A percentile compares a stretch with the other conserved stretches of the same genome.
These are phyloP conservation scores for Eulemur coronatus DNA, from an alignment of 2,797 vertebrate genomes.

Conservation along the genomic window DNA sequence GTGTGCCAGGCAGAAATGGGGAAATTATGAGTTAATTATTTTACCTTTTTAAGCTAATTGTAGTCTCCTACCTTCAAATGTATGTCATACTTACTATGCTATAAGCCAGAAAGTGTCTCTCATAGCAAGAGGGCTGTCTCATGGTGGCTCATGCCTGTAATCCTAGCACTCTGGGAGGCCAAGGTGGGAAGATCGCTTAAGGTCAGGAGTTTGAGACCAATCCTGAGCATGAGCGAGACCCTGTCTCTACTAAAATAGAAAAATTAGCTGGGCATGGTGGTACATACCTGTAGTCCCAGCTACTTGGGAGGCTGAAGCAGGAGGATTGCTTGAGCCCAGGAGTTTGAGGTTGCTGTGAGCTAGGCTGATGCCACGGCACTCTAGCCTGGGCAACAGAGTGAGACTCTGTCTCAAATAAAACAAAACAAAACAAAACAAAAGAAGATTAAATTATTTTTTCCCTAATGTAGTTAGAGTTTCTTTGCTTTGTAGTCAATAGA, in stretches of 20 bases:
- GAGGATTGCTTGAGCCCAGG: no score
- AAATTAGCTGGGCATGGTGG: no score
- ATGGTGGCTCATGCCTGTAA: no score
- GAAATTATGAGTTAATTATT: not conserved
- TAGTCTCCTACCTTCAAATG: not conserved
- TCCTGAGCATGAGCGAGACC: no score
- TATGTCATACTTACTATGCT: accelerated
- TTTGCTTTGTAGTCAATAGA: not conserved
- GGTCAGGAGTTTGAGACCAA: not conserved
- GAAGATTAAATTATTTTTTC: not conserved
- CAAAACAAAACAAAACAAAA: not conserved
- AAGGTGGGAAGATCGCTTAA: not conserved
- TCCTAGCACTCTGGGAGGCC: no score
- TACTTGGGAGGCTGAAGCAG: no score
- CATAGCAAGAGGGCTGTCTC: not conserved
- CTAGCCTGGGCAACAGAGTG: not conserved
- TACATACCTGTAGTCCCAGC: no score
- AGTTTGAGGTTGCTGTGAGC: no score
- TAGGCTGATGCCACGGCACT: no score
- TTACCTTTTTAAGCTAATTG: not conserved
- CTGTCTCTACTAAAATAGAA: no score
- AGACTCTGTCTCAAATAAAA: not conserved
- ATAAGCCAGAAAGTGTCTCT: not conserved
- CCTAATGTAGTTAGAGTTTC: not conserved
- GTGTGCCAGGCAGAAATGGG: not conserved